Base-by-base conservation (phyloP, 2,888 invertebrate species). In the Cremastinae sp. region DNA sequence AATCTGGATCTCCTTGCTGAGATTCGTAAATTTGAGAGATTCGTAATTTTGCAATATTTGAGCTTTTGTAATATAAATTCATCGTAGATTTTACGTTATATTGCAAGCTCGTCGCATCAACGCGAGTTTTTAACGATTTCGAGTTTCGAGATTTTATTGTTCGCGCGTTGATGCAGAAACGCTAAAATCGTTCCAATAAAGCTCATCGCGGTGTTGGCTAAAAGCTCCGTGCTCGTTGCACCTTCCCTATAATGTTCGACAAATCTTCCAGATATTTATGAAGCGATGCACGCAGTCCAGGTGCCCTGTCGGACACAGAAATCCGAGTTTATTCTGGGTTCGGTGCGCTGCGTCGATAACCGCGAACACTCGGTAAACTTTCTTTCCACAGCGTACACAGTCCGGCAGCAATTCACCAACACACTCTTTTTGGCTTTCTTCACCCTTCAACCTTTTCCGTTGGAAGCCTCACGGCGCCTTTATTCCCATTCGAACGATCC, bases 351-450 rank as follows among this genome's bases (percentile, higher is more conserved):
- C 75, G 81, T 83, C 83, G 82, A 84, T 83, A 85, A 82, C 83
- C 78, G 34, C 76, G 79, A 78, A 72, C 80, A 75, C 77, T 77
- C 73, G 78, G 78, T 84, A 82, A 84, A 83, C 82, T 83, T 78
- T 83, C 82, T 82, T 79, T 79, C 78, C 54, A 72, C 66, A 34
- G 56, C 16, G n/a, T 59, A 65, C 62, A 28, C 16, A 22, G 10
- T 8, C 0, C 53, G 22, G 38, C 58, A 45, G 28, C 56, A 41
- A 56, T 56, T 47, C 54, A 47, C 45, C 18, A 5, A 47, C 38
- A 61, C 54, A 54, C 22, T 9, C n/a, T 36, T 54, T 41, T 28
- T 2, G 10, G 18, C 51, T 43, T 36, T 20, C 51, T 38, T 47
- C 34, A 47, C 20, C 47, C 12, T 9, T 41, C 20, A 28, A 8